Conservation (phyloP, 92 coral and sea anemone genomes). For the Palythoa caribaeorum region DNA sequence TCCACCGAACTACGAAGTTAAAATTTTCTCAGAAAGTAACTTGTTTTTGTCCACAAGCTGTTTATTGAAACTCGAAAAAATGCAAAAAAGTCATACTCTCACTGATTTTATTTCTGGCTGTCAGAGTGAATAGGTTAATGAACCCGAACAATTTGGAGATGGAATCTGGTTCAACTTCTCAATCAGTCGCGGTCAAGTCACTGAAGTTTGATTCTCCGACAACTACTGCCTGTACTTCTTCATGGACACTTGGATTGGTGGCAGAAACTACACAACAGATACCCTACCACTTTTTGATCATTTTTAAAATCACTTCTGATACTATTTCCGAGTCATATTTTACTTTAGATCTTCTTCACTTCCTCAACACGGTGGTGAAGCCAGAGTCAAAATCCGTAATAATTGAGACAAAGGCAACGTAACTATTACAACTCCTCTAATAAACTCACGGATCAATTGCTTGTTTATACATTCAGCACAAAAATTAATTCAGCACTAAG, state of each 20-base stretch:
- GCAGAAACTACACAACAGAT: not conserved
- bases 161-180: constrained; percentile 11
- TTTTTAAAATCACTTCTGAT: not conserved
- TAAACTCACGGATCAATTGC: too few relatives aligned
- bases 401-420: constrained; percentile 47
- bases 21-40: constrained; percentile 50
- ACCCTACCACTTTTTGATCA: not conserved
- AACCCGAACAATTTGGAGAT: not conserved
- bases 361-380: constrained; percentile 19
- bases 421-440: not conserved
- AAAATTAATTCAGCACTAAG: not conserved
- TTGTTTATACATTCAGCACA: too few relatives aligned
- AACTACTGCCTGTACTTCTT: not conserved
- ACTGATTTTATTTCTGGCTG: not conserved
- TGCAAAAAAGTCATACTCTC: not conserved
- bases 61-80: constrained; percentile 47
- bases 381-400: not conserved
- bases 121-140: constrained; percentile 29
- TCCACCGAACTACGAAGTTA: constrained; percentile 13
- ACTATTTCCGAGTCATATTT: not conserved
- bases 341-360: not conserved
- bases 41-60: constrained; percentile 59
- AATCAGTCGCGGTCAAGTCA: constrained; percentile 5
- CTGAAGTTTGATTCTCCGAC: constrained; percentile 13
- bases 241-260: not conserved